Base-by-base conservation (phyloP, 2,113 vertebrate genomes). In the Corydoras sp. region DNA sequence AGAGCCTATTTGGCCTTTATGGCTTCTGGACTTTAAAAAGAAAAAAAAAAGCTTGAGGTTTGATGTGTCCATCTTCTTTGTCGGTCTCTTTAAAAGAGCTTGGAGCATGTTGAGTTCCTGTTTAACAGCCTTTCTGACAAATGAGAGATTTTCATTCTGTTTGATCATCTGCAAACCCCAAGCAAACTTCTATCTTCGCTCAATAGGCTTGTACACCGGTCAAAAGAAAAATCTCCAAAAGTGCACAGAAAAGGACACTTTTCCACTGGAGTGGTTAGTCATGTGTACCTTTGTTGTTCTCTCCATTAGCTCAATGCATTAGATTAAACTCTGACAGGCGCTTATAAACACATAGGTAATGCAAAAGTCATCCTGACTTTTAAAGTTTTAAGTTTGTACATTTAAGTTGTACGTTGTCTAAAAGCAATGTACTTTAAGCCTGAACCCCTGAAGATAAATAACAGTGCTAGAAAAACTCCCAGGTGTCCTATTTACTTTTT, bases 331-430 rank as follows among this genome's bases (percentile, higher is more conserved):
- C 49, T 65, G 67, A 77, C 67, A 56, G 64, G 58, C 51, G 70
- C 50, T 77, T 74, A 77, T 77, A 50, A 77, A 58, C 66, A 24
- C 73, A 77, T 67, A 51, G 53, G 31, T 51, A 74, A 70, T 71
- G 62, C 62, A 67, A 62, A 13, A 66, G 18, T 24, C 18, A 24
- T 24, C 1, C 18, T 24, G 18, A 24, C 18, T 24, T 24, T 24
- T 24, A 24, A 24, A 24, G 18, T 24, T 24, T 24, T 24, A 24
- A 24, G 18, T 24, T 24, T 24, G 18, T 24, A 24, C 18, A 24
- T 24, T 24, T 24, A 24, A 24, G 18, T 24, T 24, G 18, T 24
- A 24, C 18, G 2, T 24, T 24, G 18, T 24, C 18, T 24, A 24
- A 24, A 24, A 24, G 18, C 18, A 24, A 24, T 24, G 18, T 24